Base-by-base conservation (phyloP, 53 echinoderm and acorn worm genomes). In the Temnopleurus reevesii region DNA sequence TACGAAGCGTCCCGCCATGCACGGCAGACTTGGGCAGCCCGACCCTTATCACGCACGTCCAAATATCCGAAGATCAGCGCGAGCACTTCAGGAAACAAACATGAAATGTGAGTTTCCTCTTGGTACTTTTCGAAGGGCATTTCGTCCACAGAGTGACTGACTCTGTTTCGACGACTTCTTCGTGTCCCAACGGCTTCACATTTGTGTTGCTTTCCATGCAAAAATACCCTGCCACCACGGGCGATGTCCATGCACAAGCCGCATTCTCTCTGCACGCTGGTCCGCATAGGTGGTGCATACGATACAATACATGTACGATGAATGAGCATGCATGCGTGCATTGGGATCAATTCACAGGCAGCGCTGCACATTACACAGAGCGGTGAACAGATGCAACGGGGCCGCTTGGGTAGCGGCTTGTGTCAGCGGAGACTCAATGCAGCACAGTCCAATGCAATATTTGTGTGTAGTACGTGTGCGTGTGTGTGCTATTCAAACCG, bases 21-120 rank as follows among this genome's bases (percentile, higher is more conserved):
- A 57, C 96, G 99, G 76, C 99, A 99, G 56, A 99, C 99, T 91
- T 92, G 94, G 60, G 99, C 99, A 15, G 92, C 94, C 64, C 99
- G 93, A 53, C 99, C 99, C 84, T 99, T 99, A 65, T 99, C 99
- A 64, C 92, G 93, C 59, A 99, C 99, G 89, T 99, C 99, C 81
- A 99, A 90, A 92, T 96, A 99, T 56, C 96, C 93, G 90, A 99
- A 99, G 59, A 99, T 99, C 53, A 99, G 91, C 71, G 99, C 99
- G 89, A 99, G 91, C 60, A 99, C 96, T 89, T 99, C 99, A 46
- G 99, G 99, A 86, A 99, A 96, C 90, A 99, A 92, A 89, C 93
- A 99, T 76, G 99, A 96, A 92, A 99, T 95, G 92, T 99, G 95
- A 53, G 93, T 76, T 92, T 95, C 95, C 83, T 93, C 92, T 53